Evolutionary conservation across 2,888 invertebrate species (phyloP).

Genomic region (Amphiduros pacificus): DNA sequence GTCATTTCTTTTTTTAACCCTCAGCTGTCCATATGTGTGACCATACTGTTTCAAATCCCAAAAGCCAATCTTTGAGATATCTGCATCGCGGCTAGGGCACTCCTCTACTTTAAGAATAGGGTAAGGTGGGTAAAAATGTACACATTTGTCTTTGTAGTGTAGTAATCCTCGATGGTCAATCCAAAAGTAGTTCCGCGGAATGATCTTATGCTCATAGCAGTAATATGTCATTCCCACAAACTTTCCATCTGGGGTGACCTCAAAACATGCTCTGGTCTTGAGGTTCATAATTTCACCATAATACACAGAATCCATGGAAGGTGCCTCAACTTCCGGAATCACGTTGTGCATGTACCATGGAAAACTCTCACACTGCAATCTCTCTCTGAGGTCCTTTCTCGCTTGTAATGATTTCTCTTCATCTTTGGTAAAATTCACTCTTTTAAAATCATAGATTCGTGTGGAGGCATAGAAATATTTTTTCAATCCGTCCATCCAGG

Average conservation of each 20-base stretch:
- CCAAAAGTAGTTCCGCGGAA: slow-evolving; percentile 33
- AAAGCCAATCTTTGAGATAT: slow-evolving; percentile 22
- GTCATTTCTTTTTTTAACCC: slow-evolving; percentile 14
- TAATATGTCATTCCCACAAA: slow-evolving; percentile 32
- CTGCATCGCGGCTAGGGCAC: slow-evolving; percentile 22
- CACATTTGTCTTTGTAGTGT: slow-evolving; percentile 29
- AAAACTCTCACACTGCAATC: slow-evolving; percentile 20
- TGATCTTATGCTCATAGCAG: slow-evolving; percentile 37
- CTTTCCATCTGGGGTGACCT: slow-evolving; percentile 30
- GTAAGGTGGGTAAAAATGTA: slow-evolving; percentile 19
- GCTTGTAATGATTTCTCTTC: slow-evolving; percentile 10
- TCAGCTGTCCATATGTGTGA: slow-evolving; percentile 25
- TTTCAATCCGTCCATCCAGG: slow-evolving; percentile 21
- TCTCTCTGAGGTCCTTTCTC: slow-evolving; percentile 5
- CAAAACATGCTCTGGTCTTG: slow-evolving; percentile 33
- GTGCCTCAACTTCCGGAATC: slow-evolving; percentile 19
- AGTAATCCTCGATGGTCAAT: slow-evolving; percentile 27
- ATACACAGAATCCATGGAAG: slow-evolving; percentile 21
- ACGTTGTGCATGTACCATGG: slow-evolving; percentile 22
- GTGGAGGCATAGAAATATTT: slow-evolving; percentile 21
- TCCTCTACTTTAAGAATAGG: slow-evolving; percentile 26
- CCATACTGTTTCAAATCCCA: slow-evolving; percentile 27
- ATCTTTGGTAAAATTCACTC: slow-evolving; percentile 6
- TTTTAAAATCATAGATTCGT: slow-evolving; percentile 13
- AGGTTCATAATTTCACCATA: slow-evolving; percentile 36